Evolutionary conservation across 2,888 invertebrate genomes (phyloP).

Genomic region (Diloba caeruleocephala): DNA sequence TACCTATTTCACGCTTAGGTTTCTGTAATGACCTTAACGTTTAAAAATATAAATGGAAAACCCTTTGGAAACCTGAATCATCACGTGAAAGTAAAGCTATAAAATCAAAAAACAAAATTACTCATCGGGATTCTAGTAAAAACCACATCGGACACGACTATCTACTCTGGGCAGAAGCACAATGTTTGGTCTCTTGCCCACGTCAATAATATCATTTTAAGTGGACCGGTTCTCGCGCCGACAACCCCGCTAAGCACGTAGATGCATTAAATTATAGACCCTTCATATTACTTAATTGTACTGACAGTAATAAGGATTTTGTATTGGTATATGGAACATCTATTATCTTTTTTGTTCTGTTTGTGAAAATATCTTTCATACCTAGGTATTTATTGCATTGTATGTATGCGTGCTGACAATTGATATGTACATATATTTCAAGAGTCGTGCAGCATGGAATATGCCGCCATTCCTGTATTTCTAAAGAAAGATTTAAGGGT

Average conservation of each 20-base stretch:
- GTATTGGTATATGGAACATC: constrained; percentile 34
- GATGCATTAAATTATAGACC: constrained; percentile 67
- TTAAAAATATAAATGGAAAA: constrained; percentile 28
- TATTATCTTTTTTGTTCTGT: constrained; percentile 5
- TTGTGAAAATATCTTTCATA: constrained; percentile 12
- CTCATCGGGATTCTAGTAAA: constrained; percentile 61
- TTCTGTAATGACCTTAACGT: constrained; percentile 2
- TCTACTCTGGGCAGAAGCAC: constrained; percentile 32
- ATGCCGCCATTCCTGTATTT: too few relatives aligned
- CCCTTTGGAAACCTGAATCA: constrained; percentile 31
- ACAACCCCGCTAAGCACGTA: constrained; percentile 67
- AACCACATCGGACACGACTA: constrained; percentile 50
- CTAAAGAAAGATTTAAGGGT: too few relatives aligned
- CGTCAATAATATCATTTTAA: constrained; percentile 82
- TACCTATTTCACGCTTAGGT: neutral
- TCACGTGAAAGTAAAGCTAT: constrained; percentile 48
- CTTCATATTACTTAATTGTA: constrained; percentile 51
- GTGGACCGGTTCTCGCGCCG: constrained; percentile 79
- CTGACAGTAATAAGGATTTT: constrained; percentile 38
- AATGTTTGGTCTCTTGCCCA: constrained; percentile 60
- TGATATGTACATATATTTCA: neutral
- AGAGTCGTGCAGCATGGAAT: too few relatives aligned
- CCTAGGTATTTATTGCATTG: too few relatives aligned
- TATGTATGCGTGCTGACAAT: neutral
- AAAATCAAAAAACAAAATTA: constrained; percentile 43